Evolutionary conservation across 2,888 invertebrate species (phyloP).

Genomic region (Ferrisia virgata): DNA sequence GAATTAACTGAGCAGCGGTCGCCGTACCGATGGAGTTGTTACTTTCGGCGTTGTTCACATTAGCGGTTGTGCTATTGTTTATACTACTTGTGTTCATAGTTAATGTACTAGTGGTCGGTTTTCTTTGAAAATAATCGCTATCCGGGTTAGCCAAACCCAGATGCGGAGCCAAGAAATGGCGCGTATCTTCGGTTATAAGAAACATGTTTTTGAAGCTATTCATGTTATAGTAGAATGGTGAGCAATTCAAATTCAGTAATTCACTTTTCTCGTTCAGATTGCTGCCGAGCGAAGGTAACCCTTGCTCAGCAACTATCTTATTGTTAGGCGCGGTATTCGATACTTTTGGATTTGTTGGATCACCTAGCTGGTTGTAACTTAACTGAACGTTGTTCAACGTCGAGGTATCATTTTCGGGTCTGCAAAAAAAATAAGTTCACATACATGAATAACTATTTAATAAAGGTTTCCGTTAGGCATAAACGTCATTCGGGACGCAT

Average conservation of each 20-base stretch:
- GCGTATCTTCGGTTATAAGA: conserved; percentile 51
- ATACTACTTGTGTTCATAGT: conserved; percentile 19
- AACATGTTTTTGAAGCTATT: conserved; percentile 51
- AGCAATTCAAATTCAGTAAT: conserved; percentile 28
- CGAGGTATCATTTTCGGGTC: conserved; percentile 48
- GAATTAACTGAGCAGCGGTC: conserved; percentile 14
- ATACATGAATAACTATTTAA: neutral
- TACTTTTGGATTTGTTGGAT: conserved; percentile 49
- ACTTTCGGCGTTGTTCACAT: conserved; percentile 39
- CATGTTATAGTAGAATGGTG: conserved; percentile 47
- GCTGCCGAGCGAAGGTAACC: conserved; percentile 16
- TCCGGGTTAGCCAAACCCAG: conserved; percentile 50
- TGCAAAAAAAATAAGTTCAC: conserved; percentile 44
- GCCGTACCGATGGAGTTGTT: conserved; percentile 14
- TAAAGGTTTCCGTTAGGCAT: neutral
- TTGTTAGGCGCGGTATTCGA: conserved; percentile 12
- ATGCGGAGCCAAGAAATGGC: conserved; percentile 51
- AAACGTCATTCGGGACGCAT: neutral
- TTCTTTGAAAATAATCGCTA: conserved; percentile 50
- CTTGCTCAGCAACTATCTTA: conserved; percentile 22
- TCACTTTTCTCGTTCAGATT: conserved; percentile 38
- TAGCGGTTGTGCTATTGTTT: conserved; percentile 39
- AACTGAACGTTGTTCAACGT: conserved; percentile 50
- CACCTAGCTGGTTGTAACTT: conserved; percentile 50
- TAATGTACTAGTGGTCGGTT: conserved; percentile 47